Conservation (phyloP, 2,797 vertebrate species). For the Sebastes hubbsi region DNA sequence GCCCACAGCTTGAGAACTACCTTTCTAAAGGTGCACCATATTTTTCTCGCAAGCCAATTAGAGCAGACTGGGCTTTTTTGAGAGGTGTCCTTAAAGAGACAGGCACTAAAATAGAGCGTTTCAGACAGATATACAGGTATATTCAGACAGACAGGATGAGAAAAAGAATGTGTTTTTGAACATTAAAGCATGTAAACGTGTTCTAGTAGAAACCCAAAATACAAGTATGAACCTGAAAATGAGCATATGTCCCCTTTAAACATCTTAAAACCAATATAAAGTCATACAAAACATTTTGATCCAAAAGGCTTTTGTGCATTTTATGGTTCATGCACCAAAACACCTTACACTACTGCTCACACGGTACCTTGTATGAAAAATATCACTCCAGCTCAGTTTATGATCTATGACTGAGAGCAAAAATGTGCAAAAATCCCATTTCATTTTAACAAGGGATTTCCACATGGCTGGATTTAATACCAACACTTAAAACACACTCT, state of each 20-base stretch:
- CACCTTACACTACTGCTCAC: neutral
- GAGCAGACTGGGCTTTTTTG: no score
- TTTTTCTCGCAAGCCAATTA: neutral
- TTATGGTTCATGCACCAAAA: neutral
- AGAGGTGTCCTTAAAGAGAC: no score
- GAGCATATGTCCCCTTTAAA: no score
- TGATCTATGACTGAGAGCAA: conserved; percentile 23
- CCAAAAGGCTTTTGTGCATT: neutral
- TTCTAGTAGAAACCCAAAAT: neutral
- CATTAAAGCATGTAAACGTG: neutral
- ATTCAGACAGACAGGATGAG: neutral
- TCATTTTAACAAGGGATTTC: conserved; percentile 51
- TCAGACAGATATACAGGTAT: no score
- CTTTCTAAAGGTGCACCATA: neutral
- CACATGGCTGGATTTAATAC: conserved; percentile 42
- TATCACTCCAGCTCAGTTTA: neutral
- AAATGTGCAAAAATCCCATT: conserved; percentile 29
- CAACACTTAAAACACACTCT: conserved; percentile 28
- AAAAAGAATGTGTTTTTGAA: neutral
- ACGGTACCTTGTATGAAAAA: conserved; percentile 2
- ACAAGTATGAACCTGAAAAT: neutral
- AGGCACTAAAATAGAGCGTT: no score
- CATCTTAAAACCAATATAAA: neutral
- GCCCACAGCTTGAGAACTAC: neutral
- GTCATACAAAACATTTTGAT: neutral